phyloP scores from a whole-genome alignment of 2,113 vertebrate species.

The Pygoscelis antarcticus region DNA sequence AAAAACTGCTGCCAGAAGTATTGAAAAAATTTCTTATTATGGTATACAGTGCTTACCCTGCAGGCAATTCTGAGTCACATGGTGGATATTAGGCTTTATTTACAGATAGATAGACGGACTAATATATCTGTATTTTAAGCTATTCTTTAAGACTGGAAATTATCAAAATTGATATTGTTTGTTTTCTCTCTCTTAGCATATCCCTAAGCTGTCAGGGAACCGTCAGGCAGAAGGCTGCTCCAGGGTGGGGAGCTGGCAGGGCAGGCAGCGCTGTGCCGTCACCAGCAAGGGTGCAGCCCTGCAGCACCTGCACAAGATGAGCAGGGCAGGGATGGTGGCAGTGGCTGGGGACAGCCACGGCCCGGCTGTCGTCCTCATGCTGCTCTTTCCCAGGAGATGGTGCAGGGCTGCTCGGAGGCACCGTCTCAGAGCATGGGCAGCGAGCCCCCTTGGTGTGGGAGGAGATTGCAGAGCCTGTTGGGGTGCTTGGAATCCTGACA shows the following conservation, averaged over 20 bases:
- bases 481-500: neutral
- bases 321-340: neutral
- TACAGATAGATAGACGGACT: neutral
- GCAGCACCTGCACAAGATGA: neutral
- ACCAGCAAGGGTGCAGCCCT: neutral
- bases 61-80: neutral
- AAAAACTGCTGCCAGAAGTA: neutral
- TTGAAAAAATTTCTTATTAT: neutral
- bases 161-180: neutral
- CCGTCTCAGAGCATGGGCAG: neutral
- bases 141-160: neutral
- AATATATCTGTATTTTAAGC: neutral
- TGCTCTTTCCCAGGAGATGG: neutral
- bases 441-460: too few species aligned
- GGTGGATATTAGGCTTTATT: neutral
- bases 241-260: neutral
- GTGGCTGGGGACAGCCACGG: neutral
- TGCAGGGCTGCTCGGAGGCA: neutral
- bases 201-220: neutral
- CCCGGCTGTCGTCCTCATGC: fast-evolving
- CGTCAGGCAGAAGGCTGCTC: neutral
- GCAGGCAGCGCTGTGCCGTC: fast-evolving
- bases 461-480: neutral
- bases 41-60: neutral
- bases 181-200: neutral